Base-by-base conservation (phyloP, 2,888 invertebrate species). In the Chrysolina americana region DNA sequence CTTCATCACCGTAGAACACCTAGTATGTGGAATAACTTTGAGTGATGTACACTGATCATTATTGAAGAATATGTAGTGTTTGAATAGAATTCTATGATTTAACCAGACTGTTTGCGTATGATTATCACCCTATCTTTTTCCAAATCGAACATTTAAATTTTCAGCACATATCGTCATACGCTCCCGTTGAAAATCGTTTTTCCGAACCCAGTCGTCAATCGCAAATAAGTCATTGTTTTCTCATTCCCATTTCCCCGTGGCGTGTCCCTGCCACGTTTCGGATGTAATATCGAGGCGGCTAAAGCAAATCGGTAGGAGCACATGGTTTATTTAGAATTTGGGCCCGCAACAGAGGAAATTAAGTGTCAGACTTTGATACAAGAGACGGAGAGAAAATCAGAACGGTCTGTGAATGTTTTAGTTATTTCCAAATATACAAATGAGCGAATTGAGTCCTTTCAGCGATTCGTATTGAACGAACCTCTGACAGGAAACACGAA, bases 241-340 rank as follows among this genome's bases (percentile, higher is more conserved):
- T 59, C 59, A 28, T 59, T 59, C 59, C 17, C 28, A 28, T 59
- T 59, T 28, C 36, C 21, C 28, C 15, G 15, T 59, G 15, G 59
- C 28, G 13, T 28, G 59, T 59, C 56, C 23, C 10, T 28, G 11
- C 56, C 65, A 65, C 47, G 65, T 65, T 70, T 70, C 70, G 70
- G 62, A 63, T 70, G 59, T 59, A 70, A 72, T 71, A 71, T 73
- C 68, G 68, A 64, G 74, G 36, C 63, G 63, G 70, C 66, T 68
- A 71, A 66, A 74, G 74, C 70, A 64, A 62, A 74, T 65, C 47
- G 19, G 65, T 19, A 50, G 68, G 41, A 70, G 75, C 82, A 80
- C 79, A 81, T 82, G 80, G 83, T 79, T 84, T 83, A 84, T 85
- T 84, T 81, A 81, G 81, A 83, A 83, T 83, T 83, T 81, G 81